Percentiles rank a stretch among this genome's conserved stretches.
These are phyloP conservation scores for Andrena minutula DNA, from an alignment of 2,888 invertebrate species.

Conservation along the genomic window DNA sequence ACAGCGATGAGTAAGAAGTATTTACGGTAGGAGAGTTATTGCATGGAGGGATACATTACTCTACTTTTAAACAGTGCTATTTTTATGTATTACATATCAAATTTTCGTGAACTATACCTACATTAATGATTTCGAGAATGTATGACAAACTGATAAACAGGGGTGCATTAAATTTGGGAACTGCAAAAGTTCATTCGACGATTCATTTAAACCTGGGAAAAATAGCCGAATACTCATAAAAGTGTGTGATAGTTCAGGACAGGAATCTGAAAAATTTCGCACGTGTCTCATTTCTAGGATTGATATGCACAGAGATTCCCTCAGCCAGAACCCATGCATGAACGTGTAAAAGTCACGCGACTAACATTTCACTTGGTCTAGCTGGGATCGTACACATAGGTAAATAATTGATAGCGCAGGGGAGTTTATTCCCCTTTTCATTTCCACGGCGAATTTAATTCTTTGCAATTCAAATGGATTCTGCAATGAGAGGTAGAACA, in stretches of 20 bases:
- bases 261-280: constrained; percentile 50
- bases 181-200: background rate
- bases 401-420: constrained; percentile 35
- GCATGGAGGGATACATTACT: too few species aligned
- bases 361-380: constrained; percentile 32
- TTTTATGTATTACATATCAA: too few species aligned
- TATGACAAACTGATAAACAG: too few species aligned
- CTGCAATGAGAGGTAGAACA: constrained; percentile 4
- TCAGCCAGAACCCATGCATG: background rate
- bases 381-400: constrained; percentile 22
- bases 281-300: constrained; percentile 43
- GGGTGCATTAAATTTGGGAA: too few species aligned
- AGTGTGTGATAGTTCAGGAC: background rate
- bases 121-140: too few species aligned
- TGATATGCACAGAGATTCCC: constrained; percentile 38
- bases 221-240: background rate
- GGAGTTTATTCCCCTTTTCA: constrained; percentile 43
- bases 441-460: constrained; percentile 54
- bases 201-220: background rate
- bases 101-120: too few species aligned
- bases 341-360: constrained; percentile 54
- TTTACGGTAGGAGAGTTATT: too few species aligned
- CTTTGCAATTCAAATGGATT: constrained; percentile 38
- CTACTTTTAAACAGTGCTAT: too few species aligned
- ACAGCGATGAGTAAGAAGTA: too few species aligned